Percentiles rank a stretch among this genome's conserved stretches.
Evolutionary conservation across 2,888 invertebrate genomes (phyloP).

Genomic region (Sarcophaga variegata): DNA sequence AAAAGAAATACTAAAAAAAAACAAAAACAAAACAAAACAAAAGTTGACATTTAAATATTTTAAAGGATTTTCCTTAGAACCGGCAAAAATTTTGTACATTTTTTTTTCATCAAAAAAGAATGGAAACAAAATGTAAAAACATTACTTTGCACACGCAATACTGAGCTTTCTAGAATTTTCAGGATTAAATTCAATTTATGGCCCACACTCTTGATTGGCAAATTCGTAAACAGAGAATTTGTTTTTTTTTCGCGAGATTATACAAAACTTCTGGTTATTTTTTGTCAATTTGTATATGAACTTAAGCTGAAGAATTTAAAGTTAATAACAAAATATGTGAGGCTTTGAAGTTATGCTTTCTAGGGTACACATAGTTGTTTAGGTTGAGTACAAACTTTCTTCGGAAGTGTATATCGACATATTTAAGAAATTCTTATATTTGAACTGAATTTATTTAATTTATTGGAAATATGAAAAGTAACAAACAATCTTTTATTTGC

Average conservation of each 20-base stretch:
- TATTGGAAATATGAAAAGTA: background rate
- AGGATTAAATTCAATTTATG: conserved; percentile 25
- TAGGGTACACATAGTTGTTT: background rate
- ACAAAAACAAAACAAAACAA: background rate
- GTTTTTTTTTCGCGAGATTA: background rate
- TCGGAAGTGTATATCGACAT: background rate
- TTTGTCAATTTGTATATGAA: background rate
- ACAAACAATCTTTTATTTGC: too few relatives aligned
- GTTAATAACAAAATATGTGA: background rate
- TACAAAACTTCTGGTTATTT: background rate
- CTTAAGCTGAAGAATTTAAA: background rate
- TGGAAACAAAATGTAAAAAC: background rate
- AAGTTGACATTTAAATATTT: conserved; percentile 39
- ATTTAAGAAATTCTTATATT: background rate
- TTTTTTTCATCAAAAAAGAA: background rate
- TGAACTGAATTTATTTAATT: background rate
- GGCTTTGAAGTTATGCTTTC: background rate
- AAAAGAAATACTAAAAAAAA: background rate
- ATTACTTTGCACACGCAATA: background rate
- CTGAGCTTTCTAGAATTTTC: background rate
- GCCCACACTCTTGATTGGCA: too few relatives aligned
- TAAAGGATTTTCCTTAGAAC: conserved; percentile 5
- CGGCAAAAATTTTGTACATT: background rate
- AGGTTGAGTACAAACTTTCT: background rate
- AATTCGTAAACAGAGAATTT: background rate